phyloP scores from a whole-genome alignment of 2,113 vertebrate species.

The Ammodytes marinus region DNA sequence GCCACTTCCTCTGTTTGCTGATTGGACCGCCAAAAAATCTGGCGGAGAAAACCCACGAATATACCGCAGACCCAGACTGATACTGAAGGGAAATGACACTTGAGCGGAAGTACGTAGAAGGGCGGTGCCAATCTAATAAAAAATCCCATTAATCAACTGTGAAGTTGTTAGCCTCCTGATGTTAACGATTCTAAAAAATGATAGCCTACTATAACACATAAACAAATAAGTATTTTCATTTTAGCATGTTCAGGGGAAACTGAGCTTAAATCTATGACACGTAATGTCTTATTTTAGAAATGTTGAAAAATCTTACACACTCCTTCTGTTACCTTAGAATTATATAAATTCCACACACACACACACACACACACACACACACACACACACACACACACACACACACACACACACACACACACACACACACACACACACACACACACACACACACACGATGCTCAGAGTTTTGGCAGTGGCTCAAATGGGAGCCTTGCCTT shows the following conservation, averaged over 20 bases:
- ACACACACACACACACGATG: conserved; percentile 20
- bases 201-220: background rate
- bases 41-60: too few relatives aligned
- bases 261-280: too few relatives aligned
- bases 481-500: conserved; percentile 65
- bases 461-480: conserved; percentile 42
- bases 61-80: too few relatives aligned
- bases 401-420: conserved; percentile 18
- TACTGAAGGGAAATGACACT: background rate
- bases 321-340: background rate
- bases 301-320: background rate
- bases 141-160: too few relatives aligned
- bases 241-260: background rate
- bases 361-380: conserved; percentile 9
- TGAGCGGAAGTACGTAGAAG: too few relatives aligned
- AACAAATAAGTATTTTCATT: background rate
- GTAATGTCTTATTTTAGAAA: background rate
- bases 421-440: conserved; percentile 13
- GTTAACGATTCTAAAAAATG: background rate
- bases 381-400: conserved; percentile 25
- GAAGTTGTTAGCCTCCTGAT: background rate
- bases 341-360: background rate
- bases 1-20: too few relatives aligned
- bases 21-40: too few relatives aligned
- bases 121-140: too few relatives aligned